Evolutionary conservation across 2,888 invertebrate genomes (phyloP), one percentile per base, ranked within the genome.

Genomic region (Xylophagus ater): DNA sequence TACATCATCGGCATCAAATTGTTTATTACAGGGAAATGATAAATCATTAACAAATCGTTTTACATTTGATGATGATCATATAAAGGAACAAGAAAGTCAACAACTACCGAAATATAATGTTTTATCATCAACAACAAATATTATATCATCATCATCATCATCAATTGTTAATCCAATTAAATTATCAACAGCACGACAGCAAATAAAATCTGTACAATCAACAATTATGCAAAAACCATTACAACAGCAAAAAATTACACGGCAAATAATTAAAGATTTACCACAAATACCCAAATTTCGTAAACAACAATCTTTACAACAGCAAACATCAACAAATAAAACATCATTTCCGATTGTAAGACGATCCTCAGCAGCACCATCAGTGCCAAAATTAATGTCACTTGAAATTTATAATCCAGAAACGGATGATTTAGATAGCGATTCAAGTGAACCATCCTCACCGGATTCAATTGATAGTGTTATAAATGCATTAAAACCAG

Each of bases 331-430:
- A 26, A 29, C 15, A 6, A 17, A 17, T 19, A 42, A 38, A 14
- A 65, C 64, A 43, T 56, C 74, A 51, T 73, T 73, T 54, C 85
- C 86, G 1, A 72, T 87, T 48, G 82, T 87, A 0, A 68, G 85
- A 34, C 71, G 81, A 30, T 71, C 74, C 10, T 73, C 76, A 1
- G 76, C 78, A 45, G 69, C 73, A 1, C 69, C 76, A 15, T 76
- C 74, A 1, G 67, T 83, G 40, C 85, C 86, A 0, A 79, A 83
- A 46, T 65, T 88, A 12, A 70, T 87, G 55, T 80, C 85, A 2
- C 61, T 88, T 40, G 89, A 89, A 55, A 67, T 89, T 4, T 90
- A 87, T 55, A 89, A 90, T 65, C 89, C 89, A 2, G 89, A 87
- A 55, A 86, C 82, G 5, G 89, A 90, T 56, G 89, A 90, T 53